Evolutionary conservation across 2,888 invertebrate genomes (phyloP), one percentile per base, ranked within the genome.

Genomic region (Cryptus armator): DNA sequence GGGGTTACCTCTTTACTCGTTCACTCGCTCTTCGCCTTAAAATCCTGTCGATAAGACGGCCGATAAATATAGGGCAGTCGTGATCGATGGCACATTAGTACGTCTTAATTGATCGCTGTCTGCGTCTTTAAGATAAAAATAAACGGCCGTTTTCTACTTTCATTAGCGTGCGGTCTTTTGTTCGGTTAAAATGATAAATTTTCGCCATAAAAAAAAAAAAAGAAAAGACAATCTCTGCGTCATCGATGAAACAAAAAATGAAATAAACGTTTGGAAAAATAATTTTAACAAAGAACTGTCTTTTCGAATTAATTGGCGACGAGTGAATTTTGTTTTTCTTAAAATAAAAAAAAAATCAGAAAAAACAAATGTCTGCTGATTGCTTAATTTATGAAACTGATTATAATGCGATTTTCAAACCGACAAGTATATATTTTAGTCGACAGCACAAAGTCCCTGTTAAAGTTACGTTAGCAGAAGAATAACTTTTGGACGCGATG

Each of bases 61-160:
- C 59, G 29, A 59, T 59, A 59, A n/a, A 44, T 59, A 59, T 44
- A 29, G 44, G 62, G 75, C 10, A 12, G 10, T 32, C 5, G 48
- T 83, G 83, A 83, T 83, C 44, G 79, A 83, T 83, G 64, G 75
- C 75, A 59, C 76, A 75, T 79, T 74, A 75, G 53, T 46, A 43
- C 19, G 43, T 46, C 29, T 79, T 75, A 83, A 83, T 79, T 79
- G 79, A 83, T 75, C 46, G 72, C 68, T 68, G 68, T 68, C 78
- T 67, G 29, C 48, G 62, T 44, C 59, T 37, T 14, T 29, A 6
- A 32, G 29, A 1, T 2, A 48, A 32, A 48, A 9, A 37, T 19
- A 67, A 48, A 32, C 43, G 12, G 10, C 19, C 46, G 64, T 56
- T 37, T 59, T 43, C 56, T 51, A 44, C 81, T 64, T 53, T 51